These are phyloP conservation scores for Empidonax alnorum DNA, from an alignment of 2,113 vertebrate species.

Conservation along the genomic window DNA sequence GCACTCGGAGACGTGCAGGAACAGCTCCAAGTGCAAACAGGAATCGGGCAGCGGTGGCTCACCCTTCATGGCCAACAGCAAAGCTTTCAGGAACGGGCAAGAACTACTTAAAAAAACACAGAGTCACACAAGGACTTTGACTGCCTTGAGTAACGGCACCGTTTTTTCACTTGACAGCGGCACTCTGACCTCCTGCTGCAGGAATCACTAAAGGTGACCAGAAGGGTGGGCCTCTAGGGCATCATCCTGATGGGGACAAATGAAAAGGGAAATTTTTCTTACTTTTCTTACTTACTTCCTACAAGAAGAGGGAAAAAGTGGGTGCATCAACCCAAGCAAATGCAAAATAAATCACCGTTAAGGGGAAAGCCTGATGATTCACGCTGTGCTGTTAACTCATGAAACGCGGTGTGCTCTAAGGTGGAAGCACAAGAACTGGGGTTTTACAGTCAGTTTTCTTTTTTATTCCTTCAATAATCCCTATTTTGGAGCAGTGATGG, in stretches of 20 bases:
- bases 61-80: neutral
- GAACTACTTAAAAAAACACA: neutral
- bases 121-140: neutral
- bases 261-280: neutral
- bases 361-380: neutral
- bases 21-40: neutral
- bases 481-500: neutral
- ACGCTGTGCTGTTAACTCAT: accelerated
- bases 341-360: neutral
- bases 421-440: neutral
- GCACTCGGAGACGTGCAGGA: neutral
- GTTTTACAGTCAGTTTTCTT: neutral
- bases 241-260: neutral
- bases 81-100: neutral
- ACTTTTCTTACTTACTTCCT: neutral
- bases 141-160: neutral
- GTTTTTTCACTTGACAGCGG: neutral
- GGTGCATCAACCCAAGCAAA: neutral
- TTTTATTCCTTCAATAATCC: neutral
- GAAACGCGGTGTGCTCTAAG: neutral
- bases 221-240: neutral
- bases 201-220: neutral
- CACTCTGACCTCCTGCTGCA: neutral
- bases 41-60: neutral
- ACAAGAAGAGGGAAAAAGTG: neutral